Evolutionary conservation across 2,888 invertebrate genomes (phyloP), one percentile per base, ranked within the genome.

Genomic region (Phrixothrix hirtus): DNA sequence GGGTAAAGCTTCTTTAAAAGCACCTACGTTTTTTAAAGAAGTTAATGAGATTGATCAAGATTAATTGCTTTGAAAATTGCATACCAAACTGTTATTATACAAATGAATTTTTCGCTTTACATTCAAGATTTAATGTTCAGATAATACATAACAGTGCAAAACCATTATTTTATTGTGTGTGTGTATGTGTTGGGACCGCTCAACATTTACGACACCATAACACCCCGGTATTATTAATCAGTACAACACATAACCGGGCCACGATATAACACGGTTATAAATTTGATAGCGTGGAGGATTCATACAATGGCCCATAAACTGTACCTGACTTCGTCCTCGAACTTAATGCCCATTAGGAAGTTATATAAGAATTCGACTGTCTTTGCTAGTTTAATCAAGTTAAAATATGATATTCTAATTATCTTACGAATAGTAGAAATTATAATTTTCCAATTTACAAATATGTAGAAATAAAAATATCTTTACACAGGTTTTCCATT

Each of bases 261-360:
- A 34, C 34, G 42, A 25, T 43, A 43, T 26, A 43, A 43, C 42
- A 43, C 34, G 42, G 42, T 43, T 43, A 43, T 43, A 43, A 43
- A 43, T 32, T 43, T 43, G 42, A 43, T 43, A 43, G 42, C 42
- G 42, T 11, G 30, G 14, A 43, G 42, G 34, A 31, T 43, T 43
- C 42, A 43, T 32, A 43, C 42, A 43, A 43, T 43, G 34, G 42
- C 14, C 21, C 21, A 43, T 43, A 43, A 43, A 43, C 16, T 41
- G 29, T 21, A 10, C 16, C 15, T 31, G 17, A 21, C 26, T 21
- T 21, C n/a, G 42, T 32, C 42, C 21, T 32, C 10, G 17, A 43
- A 43, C 42, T 43, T 43, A 43, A 32, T 43, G 32, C 32, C 42
- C 21, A 43, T 43, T 25, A 43, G 42, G 42, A 43, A 43, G 34